A percentile compares a stretch with the other conserved stretches of the same genome.
These are phyloP conservation scores for Drosophila varians DNA, from an alignment of 1,140 invertebrate species.

Conservation along the genomic window DNA sequence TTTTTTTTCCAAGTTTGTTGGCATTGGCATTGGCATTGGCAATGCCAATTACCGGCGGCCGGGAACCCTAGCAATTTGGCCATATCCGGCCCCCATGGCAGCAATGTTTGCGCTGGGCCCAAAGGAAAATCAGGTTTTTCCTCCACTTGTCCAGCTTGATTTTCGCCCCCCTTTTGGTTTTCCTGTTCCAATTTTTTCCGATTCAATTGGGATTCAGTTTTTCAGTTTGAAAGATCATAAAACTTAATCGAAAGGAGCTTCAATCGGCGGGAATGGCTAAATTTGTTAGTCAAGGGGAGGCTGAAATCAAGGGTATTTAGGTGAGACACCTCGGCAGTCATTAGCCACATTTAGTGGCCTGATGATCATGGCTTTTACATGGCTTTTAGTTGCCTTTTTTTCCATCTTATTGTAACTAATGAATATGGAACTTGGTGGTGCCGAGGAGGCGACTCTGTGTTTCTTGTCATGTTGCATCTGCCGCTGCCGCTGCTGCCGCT, in stretches of 20 bases:
- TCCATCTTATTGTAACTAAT: constrained; percentile 66
- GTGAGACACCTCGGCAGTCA: constrained; percentile 61
- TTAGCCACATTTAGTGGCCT: constrained; percentile 65
- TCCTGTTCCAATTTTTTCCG: constrained; percentile 22
- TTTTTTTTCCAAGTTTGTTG: constrained; percentile 31
- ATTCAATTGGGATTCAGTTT: not conserved
- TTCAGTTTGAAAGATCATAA: constrained; percentile 41
- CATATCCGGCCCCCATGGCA: constrained; percentile 76
- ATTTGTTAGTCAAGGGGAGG: constrained; percentile 14
- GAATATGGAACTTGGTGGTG: constrained; percentile 76
- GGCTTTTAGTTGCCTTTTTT: constrained; percentile 14
- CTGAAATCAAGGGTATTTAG: constrained; percentile 42
- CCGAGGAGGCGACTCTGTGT: constrained; percentile 36
- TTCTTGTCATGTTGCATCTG: constrained; percentile 61
- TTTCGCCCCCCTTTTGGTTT: constrained; percentile 49
- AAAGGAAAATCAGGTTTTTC: constrained; percentile 72
- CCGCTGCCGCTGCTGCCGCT: constrained; percentile 24
- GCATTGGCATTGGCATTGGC: constrained; percentile 63
- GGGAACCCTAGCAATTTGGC: constrained; percentile 79
- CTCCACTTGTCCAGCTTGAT: constrained; percentile 60
- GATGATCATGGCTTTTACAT: constrained; percentile 55
- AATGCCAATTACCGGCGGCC: constrained; percentile 75
- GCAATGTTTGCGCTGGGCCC: constrained; percentile 51
- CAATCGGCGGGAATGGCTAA: constrained; percentile 34
- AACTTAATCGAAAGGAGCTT: constrained; percentile 35